Evolutionary conservation across 2,797 vertebrate genomes (phyloP).

Genomic region (Catharus ustulatus): DNA sequence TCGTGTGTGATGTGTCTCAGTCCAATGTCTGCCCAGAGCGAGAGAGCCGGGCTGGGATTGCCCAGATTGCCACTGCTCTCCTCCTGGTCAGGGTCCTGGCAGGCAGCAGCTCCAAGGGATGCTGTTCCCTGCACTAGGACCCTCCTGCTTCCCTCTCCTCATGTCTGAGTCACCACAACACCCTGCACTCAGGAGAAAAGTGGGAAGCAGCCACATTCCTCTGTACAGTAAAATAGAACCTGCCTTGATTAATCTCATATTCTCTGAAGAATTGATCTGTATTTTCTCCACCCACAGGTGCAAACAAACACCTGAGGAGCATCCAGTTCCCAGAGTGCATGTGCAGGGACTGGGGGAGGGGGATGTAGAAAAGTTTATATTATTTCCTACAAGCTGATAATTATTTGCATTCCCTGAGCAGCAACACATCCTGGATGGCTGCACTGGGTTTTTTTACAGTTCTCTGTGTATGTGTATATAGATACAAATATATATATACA

Average conservation of each 20-base stretch:
- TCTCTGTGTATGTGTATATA: background rate
- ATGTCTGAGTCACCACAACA: background rate
- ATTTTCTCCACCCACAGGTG: constrained; percentile 31
- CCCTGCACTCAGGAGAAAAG: constrained; percentile 10
- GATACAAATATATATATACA: background rate
- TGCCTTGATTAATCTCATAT: constrained; percentile 13
- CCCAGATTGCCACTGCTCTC: background rate
- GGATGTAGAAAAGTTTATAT: background rate
- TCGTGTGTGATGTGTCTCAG: background rate
- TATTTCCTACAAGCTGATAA: background rate
- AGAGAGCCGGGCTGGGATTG: background rate
- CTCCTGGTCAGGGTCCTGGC: background rate
- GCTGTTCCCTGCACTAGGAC: background rate
- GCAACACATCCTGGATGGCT: background rate
- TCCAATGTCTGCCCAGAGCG: background rate
- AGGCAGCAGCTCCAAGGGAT: background rate
- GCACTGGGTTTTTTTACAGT: background rate
- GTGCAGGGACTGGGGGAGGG: background rate
- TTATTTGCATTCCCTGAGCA: constrained; percentile 2
- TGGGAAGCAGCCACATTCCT: background rate
- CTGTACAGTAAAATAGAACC: background rate
- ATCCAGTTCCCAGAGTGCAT: constrained; percentile 25
- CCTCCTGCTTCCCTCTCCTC: constrained; percentile 13
- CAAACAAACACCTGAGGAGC: background rate
- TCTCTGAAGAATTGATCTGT: constrained; percentile 4